phyloP scores from a whole-genome alignment of 2,113 vertebrate species.

The Platysternon megacephalum region DNA sequence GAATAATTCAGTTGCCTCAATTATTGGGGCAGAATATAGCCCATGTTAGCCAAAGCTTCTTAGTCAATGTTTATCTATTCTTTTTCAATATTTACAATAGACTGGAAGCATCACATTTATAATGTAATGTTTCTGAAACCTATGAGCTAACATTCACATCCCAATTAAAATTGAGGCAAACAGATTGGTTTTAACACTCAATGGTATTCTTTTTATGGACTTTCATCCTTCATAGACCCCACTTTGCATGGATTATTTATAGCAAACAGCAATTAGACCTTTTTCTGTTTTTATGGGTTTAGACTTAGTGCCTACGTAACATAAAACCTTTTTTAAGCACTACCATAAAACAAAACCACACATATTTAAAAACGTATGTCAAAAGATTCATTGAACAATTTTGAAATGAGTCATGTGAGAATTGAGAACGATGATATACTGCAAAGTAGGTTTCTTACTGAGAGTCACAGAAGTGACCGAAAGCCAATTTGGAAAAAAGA shows the following conservation, averaged over 20 bases:
- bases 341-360: slow-evolving; percentile 35
- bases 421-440: not conserved
- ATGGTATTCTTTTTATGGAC: slow-evolving; percentile 61
- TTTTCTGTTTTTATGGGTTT: slow-evolving; percentile 45
- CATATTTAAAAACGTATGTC: slow-evolving; percentile 17
- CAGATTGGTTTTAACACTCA: slow-evolving; percentile 58
- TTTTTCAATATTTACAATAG: slow-evolving; percentile 5
- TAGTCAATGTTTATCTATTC: not conserved
- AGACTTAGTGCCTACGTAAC: slow-evolving; percentile 17
- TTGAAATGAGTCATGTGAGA: not conserved
- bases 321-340: slow-evolving; percentile 12
- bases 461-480: not conserved
- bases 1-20: not conserved
- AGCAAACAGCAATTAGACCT: slow-evolving; percentile 47
- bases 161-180: slow-evolving; percentile 55
- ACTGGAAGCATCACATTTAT: slow-evolving; percentile 9
- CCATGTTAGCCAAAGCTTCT: not conserved
- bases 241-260: not conserved
- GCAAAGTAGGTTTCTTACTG: not conserved
- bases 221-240: slow-evolving; percentile 47
- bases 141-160: slow-evolving; percentile 19
- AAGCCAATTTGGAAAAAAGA: not conserved
- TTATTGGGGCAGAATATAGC: not conserved
- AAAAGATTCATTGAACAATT: not conserved
- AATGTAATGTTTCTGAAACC: slow-evolving; percentile 13